These are phyloP conservation scores for Cygnus buccinator DNA, from an alignment of 2,113 vertebrate species.

Conservation along the genomic window DNA sequence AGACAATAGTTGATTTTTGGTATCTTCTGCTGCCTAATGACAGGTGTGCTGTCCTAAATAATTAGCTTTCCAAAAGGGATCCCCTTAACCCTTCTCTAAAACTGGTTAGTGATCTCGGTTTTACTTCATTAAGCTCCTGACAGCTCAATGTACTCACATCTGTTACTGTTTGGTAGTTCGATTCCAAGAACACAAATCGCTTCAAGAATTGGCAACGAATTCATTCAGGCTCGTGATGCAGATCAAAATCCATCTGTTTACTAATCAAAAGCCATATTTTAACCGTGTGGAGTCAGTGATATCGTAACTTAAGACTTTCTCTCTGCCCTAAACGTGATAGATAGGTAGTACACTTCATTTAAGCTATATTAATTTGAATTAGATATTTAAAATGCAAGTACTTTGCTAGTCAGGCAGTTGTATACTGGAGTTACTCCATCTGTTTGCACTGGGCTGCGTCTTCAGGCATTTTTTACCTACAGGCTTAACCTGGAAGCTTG, in stretches of 20 bases:
- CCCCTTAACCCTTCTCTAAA: conserved; percentile 58
- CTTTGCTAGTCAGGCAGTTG: not conserved
- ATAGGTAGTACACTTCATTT: not conserved
- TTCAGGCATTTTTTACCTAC: not conserved
- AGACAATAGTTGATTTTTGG: conserved; percentile 58
- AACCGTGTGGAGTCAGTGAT: conserved; percentile 42
- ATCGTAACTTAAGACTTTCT: not conserved
- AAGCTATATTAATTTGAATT: not conserved
- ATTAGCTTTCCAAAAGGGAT: conserved; percentile 71
- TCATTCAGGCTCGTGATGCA: conserved; percentile 63
- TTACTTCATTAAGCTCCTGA: conserved; percentile 77
- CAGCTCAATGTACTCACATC: conserved; percentile 76
- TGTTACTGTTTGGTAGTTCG: conserved; percentile 69
- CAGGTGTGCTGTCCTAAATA: conserved; percentile 72
- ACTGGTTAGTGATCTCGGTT: conserved; percentile 64
- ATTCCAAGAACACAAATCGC: conserved; percentile 73
- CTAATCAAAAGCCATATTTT: conserved; percentile 74
- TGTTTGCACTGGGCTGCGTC: not conserved
- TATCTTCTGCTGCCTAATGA: conserved; percentile 55
- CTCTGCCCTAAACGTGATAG: not conserved
- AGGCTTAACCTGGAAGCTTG: not conserved
- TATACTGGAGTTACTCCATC: not conserved
- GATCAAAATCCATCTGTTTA: conserved; percentile 77
- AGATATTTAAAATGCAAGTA: not conserved
- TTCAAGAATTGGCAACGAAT: conserved; percentile 70